Evolutionary conservation across 2,797 vertebrate genomes (phyloP).

Genomic region (Artibeus jamaicensis): DNA sequence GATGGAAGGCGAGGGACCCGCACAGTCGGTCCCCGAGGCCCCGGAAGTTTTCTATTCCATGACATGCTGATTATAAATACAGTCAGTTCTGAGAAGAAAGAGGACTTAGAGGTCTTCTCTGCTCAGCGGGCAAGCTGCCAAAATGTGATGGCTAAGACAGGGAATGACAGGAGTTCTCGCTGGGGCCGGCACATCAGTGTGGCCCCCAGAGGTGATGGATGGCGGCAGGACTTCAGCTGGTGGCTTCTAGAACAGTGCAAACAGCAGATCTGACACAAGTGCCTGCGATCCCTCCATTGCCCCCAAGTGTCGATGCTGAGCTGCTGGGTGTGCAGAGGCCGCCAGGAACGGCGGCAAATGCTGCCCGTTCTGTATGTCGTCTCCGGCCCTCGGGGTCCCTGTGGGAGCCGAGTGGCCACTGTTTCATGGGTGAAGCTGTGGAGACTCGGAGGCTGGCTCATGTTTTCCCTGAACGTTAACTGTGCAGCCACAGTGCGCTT

Average conservation of each 20-base stretch:
- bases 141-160: neutral
- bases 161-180: neutral
- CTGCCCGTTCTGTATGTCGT: accelerated
- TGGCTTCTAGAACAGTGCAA: neutral
- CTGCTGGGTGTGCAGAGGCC: neutral
- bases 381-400: neutral
- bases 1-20: neutral
- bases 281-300: accelerated
- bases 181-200: accelerated
- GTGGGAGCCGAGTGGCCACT: neutral
- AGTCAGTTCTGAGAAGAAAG: neutral
- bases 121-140: neutral
- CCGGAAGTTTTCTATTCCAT: neutral
- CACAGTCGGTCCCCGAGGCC: neutral
- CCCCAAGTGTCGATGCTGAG: neutral
- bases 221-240: neutral
- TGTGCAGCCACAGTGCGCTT: neutral
- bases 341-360: neutral
- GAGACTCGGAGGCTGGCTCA: neutral
- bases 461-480: neutral
- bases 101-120: neutral
- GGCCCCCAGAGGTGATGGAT: neutral
- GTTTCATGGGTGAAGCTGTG: neutral
- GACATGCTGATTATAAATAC: neutral
- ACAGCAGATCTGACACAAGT: neutral